Conservation (phyloP, 1,140 invertebrate genomes). For the Oscheius sp. region DNA sequence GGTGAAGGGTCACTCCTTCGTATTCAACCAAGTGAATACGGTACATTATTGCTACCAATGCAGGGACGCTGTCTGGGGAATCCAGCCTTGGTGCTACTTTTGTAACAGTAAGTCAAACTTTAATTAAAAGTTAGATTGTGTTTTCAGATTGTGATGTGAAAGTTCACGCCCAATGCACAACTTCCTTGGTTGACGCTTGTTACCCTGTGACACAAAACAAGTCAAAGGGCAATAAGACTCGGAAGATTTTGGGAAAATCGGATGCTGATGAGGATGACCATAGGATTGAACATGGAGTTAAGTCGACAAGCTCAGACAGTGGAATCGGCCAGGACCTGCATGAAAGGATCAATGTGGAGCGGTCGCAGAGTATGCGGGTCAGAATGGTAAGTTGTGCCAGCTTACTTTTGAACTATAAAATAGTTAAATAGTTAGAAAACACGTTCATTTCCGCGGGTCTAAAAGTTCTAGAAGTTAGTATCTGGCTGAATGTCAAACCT, state of each 20-base stretch:
- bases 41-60: slow-evolving; percentile 89
- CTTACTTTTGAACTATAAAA: too few species aligned
- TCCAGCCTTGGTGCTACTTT: slow-evolving; percentile 65
- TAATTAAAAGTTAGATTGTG: not conserved
- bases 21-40: slow-evolving; percentile 80
- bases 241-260: slow-evolving; percentile 24
- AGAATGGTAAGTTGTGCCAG: too few species aligned
- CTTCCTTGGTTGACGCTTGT: slow-evolving; percentile 51
- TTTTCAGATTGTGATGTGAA: slow-evolving; percentile 64
- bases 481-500: too few species aligned
- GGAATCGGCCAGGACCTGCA: slow-evolving; percentile 51
- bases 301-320: slow-evolving; percentile 50
- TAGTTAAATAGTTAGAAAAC: too few species aligned
- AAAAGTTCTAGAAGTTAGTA: too few species aligned
- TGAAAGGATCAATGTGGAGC: slow-evolving; percentile 28
- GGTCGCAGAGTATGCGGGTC: slow-evolving; percentile 46
- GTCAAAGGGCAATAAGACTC: not conserved
- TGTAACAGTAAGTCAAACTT: slow-evolving; percentile 52
- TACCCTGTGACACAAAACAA: slow-evolving; percentile 48
- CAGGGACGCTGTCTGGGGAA: slow-evolving; percentile 84
- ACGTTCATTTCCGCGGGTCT: too few species aligned
- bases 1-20: slow-evolving; percentile 84
- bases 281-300: slow-evolving; percentile 24
- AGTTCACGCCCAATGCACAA: slow-evolving; percentile 66
- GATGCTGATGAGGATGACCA: slow-evolving; percentile 15